Base-by-base conservation (phyloP, 2,888 invertebrate species). In the Sacculina carcini region DNA sequence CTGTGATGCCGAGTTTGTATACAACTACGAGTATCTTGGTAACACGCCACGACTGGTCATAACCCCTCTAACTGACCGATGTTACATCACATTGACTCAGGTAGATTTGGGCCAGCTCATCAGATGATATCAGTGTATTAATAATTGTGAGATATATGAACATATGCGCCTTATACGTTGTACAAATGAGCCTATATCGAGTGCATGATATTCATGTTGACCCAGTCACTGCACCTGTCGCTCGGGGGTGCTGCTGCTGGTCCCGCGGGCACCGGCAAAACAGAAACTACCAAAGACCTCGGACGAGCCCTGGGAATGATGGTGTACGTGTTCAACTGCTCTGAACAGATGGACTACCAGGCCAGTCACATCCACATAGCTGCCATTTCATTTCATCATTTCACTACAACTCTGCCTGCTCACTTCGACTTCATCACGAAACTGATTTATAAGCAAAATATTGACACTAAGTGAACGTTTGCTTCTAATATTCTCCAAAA, bases 261-360 rank as follows among this genome's bases (percentile, higher is more conserved):
- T 0, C 86, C 86, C 0, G 86, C 86, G 4, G 87, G 87, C 51
- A 94, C 92, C 0, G 92, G 92, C 2, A 94, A 94, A 71, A 92
- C 92, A 0, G 92, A 94, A 70, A 94, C 92, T 0, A 92, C 92
- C 1, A 94, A 94, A 69, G 92, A 94, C 72, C 71, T 94, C 54
- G 92, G 92, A 29, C 72, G 89, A 63, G 92, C 92, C 38, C 71
- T 94, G 5, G 92, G 92, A 6, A 87, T 92, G 55, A 89, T 89
- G 86, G 92, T 94, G 2, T 92, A 92, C 62, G 92, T 92, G 16
- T 92, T 92, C 66, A 92, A 92, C 67, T 92, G 92, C 64, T 90
- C 90, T 1, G 92, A 92, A 64, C 92, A 92, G 72, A 92, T 92
- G 92, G 92, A 92, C 66, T 92, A 92, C 66, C 84, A 85, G 72